Evolutionary conservation across 2,113 vertebrate genomes (phyloP), one percentile per base, ranked within the genome.

Genomic region (Canis aureus): DNA sequence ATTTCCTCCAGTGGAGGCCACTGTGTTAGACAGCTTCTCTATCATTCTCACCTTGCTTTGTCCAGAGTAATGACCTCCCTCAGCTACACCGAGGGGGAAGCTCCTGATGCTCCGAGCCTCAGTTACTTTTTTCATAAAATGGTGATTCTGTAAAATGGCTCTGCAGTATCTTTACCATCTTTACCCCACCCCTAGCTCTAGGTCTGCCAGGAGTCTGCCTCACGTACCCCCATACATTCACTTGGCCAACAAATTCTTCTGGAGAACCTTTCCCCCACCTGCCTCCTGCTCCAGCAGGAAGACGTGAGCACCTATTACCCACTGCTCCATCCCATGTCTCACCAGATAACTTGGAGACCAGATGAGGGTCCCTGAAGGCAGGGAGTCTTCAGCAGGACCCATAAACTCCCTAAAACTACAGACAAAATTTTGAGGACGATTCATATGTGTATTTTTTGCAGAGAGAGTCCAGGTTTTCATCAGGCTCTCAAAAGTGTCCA

Each of bases 71-170:
- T 35, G 43, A 49, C 29, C 43, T 32, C 55, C 35, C 57, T 94
- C 11, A 17, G 85, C 82, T 59, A 55, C 82, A 67, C 53, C 51
- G 43, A 55, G 66, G 38, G 25, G 27, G 27, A 19, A 89, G 27
- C 66, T 69, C 67, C 49, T 20, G 57, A 96, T 49, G 57, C 59
- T 51, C 66, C 71, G 43, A 57, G 27, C 32, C 69, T 69, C 89
- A 22, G 12, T 62, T 76, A 29, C 59, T 83, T 71, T 79, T 81
- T 89, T 73, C 80, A 59, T 69, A 60, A 94, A 83, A 89, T 16
- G 67, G 64, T 29, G 83, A 57, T 51, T 78, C 49, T 78, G n/a
- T 89, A 92, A 69, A 74, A 80, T 29, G 73, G 38, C 62, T 97
- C 38, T 95, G 27, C 22, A 13, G 5, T 51, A 74, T 43, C 43